These are phyloP conservation scores for Cyprinodon diabolis DNA, from an alignment of 2,797 vertebrate genomes.

Conservation along the genomic window DNA sequence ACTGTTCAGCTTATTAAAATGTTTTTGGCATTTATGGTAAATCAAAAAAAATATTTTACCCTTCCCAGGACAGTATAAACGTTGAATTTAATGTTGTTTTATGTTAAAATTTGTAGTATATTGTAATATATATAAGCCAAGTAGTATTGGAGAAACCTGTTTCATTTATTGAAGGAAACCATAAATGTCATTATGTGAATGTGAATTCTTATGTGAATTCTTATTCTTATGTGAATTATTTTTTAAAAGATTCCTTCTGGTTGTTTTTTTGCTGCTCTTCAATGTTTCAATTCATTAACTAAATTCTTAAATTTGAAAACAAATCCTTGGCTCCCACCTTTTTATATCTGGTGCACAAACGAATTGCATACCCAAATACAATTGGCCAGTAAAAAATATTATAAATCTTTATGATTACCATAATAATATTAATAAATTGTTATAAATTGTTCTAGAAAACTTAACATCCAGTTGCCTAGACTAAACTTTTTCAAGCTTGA, in stretches of 20 bases:
- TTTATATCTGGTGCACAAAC: too few relatives aligned
- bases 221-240: not conserved
- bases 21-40: constrained; percentile 9
- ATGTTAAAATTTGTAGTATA: not conserved
- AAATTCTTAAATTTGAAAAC: not conserved
- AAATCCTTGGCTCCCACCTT: too few relatives aligned
- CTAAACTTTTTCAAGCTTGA: too few relatives aligned
- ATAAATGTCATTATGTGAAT: not conserved
- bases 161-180: not conserved
- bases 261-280: not conserved
- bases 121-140: not conserved
- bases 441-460: too few relatives aligned
- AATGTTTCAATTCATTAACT: not conserved
- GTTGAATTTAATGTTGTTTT: not conserved
- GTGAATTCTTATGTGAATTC: too few relatives aligned
- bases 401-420: too few relatives aligned
- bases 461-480: too few relatives aligned
- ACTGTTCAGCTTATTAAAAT: constrained; percentile 2
- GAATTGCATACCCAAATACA: too few relatives aligned
- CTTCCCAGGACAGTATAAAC: not conserved
- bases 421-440: too few relatives aligned
- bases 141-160: not conserved
- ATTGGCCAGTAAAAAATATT: too few relatives aligned
- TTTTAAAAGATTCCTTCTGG: not conserved
- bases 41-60: not conserved